Base-by-base conservation (phyloP, 1,140 invertebrate species). In the Polypedilum vanderplanki region DNA sequence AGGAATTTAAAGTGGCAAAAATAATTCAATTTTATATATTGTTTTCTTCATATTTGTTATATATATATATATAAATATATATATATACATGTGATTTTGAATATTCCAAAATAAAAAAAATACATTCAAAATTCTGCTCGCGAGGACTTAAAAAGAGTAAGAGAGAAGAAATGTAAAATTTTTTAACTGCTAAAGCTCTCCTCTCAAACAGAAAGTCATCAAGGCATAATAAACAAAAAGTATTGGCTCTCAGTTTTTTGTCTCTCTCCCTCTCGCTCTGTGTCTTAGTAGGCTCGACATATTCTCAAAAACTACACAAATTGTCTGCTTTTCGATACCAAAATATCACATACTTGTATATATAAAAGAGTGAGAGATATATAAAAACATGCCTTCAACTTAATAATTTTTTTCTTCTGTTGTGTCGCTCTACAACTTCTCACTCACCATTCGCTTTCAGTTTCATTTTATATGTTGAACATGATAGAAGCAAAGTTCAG, bases 391-490 rank as follows among this genome's bases (percentile, higher is more conserved):
- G 41, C 18, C 18, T 41, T 33, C n/a, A 74, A 74, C n/a, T 41
- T 24, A 74, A 41, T 24, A 41, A 18, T 41, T 74, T 46, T 18
- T 57, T 57, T 57, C 46, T 57, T 57, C 46, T 57, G 46, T 57
- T 57, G 46, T 57, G 46, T 57, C 46, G 46, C 46, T 57, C 46
- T 57, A 57, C 46, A 57, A 57, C 46, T 57, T 74, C 40, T 40
- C 41, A 46, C 73, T 40, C 40, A 40, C 75, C 75, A 67, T 73
- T 75, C 75, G 75, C 75, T 75, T 75, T 75, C 75, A 75, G 75
- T 75, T 75, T 75, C 75, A 67, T 70, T 75, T 70, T 41, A 75
- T 40, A 64, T 64, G 65, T 64, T 22, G 57, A 75, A 64, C 33
- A 33, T 17, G 75, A 15, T 64, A 75, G 75, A 70, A 70, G 65